Evolutionary conservation across 64 coral and sea anemone species (phyloP).

Genomic region (Pocillopora verrucosa): DNA sequence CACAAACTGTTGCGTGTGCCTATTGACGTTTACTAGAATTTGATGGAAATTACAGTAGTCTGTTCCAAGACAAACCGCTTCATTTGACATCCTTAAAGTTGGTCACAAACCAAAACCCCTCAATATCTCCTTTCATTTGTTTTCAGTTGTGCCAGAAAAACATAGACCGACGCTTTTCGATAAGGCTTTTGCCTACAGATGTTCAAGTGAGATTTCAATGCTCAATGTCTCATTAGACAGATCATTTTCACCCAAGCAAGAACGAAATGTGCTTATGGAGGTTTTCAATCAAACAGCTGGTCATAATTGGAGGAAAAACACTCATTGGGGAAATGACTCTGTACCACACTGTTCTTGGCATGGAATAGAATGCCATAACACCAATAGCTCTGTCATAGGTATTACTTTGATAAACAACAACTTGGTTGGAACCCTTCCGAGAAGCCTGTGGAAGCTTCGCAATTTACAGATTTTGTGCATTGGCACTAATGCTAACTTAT

Average conservation of each 20-base stretch:
- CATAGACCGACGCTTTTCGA: neutral
- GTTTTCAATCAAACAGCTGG: conserved; percentile 56
- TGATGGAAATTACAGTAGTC: too few relatives aligned
- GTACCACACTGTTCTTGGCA: conserved; percentile 69
- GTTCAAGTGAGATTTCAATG: conserved; percentile 13
- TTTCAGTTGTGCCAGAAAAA: neutral
- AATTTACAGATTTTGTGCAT: conserved; percentile 70
- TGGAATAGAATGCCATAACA: conserved; percentile 60
- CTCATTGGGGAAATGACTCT: conserved; percentile 40
- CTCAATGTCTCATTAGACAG: conserved; percentile 30
- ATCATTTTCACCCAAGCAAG: conserved; percentile 54
- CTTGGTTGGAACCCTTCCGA: conserved; percentile 68
- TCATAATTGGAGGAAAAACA: conserved; percentile 29
- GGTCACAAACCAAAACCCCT: too few relatives aligned
- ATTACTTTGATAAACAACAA: conserved; percentile 57
- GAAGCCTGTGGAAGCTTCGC: conserved; percentile 70
- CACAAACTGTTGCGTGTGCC: too few relatives aligned
- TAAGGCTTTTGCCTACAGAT: conserved; percentile 1
- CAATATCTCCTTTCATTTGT: neutral
- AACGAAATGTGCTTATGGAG: conserved; percentile 51
- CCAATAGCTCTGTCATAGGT: conserved; percentile 45
- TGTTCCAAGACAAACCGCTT: neutral
- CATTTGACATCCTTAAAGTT: neutral
- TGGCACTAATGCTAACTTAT: neutral
- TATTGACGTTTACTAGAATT: too few relatives aligned